Evolutionary conservation across 2,113 vertebrate genomes (phyloP).

Genomic region (Cavia aperea): DNA sequence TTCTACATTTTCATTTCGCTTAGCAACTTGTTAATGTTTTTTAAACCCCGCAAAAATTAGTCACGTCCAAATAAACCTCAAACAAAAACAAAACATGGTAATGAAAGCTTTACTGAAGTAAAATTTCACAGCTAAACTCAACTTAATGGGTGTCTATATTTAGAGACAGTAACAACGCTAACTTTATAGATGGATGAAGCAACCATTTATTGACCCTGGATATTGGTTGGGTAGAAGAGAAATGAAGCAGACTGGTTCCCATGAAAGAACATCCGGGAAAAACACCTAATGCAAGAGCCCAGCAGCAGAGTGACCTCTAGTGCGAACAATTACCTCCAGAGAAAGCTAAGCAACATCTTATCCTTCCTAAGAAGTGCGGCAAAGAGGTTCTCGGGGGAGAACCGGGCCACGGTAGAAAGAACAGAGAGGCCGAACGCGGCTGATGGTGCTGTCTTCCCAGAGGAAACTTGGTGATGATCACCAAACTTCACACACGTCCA

Average conservation of each 20-base stretch:
- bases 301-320: background rate
- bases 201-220: background rate
- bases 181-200: background rate
- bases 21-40: constrained; percentile 30
- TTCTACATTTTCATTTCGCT: constrained; percentile 13
- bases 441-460: background rate
- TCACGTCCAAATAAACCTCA: background rate
- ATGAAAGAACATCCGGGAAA: background rate
- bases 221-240: background rate
- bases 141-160: background rate
- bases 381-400: background rate
- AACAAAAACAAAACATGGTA: constrained; percentile 28
- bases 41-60: background rate
- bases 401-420: background rate
- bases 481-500: background rate
- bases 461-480: no score
- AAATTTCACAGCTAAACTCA: constrained; percentile 17
- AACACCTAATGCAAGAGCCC: background rate
- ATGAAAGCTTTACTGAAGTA: background rate
- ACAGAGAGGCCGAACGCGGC: background rate
- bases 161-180: background rate
- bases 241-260: background rate
- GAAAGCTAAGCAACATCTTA: background rate
- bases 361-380: background rate
- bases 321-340: background rate